A percentile compares a stretch with the other conserved stretches of the same genome.
phyloP scores from a whole-genome alignment of 2,888 invertebrate genomes.

The Thelaira solivaga region DNA sequence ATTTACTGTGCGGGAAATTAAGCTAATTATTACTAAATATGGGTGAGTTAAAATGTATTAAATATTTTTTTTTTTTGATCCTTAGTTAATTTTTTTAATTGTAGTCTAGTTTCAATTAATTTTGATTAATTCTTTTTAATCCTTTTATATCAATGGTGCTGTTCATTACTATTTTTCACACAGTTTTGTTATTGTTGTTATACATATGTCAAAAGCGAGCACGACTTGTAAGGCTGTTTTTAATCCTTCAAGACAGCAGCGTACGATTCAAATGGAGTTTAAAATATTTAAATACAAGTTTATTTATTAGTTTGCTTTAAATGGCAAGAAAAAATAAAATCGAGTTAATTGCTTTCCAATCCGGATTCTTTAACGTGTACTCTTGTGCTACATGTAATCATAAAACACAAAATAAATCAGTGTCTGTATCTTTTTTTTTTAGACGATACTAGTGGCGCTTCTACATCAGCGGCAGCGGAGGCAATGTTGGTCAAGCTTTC shows the following conservation, averaged over 20 bases:
- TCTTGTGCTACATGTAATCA: too few relatives aligned
- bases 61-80: not conserved
- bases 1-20: not conserved
- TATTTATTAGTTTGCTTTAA: too few relatives aligned
- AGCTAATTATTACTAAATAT: slow-evolving; percentile 14
- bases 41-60: slow-evolving; percentile 26
- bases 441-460: slow-evolving; percentile 37
- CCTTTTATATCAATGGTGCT: not conserved
- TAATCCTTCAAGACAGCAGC: slow-evolving; percentile 5
- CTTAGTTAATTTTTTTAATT: not conserved
- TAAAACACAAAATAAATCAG: too few relatives aligned
- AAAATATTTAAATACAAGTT: too few relatives aligned
- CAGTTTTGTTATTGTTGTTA: not conserved
- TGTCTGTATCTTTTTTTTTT: not conserved
- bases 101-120: not conserved
- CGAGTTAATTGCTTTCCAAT: too few relatives aligned
- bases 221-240: slow-evolving; percentile 2
- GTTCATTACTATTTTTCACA: slow-evolving; percentile 25
- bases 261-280: too few relatives aligned
- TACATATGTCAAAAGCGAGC: slow-evolving; percentile 30
- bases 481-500: slow-evolving; percentile 73
- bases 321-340: too few relatives aligned
- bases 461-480: slow-evolving; percentile 43
- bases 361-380: too few relatives aligned
- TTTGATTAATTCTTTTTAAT: not conserved